These are phyloP conservation scores for Hiodon tergisus DNA, from an alignment of 2,113 vertebrate genomes.

Conservation along the genomic window DNA sequence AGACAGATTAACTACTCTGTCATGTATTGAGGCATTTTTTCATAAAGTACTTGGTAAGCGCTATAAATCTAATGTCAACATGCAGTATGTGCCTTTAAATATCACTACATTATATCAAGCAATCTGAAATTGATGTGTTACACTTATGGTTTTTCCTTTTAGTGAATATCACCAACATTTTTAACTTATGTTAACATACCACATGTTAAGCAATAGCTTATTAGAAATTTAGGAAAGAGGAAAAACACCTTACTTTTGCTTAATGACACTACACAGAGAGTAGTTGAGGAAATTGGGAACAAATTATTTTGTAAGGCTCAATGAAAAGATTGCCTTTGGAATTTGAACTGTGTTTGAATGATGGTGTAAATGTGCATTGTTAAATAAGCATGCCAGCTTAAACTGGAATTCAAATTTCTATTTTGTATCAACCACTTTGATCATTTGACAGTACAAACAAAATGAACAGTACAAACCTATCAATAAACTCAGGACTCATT, in stretches of 20 bases:
- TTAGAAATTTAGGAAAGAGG: background rate
- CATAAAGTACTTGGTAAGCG: background rate
- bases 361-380: no score
- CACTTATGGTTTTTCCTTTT: background rate
- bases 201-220: background rate
- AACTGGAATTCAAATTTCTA: no score
- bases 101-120: background rate
- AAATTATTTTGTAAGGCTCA: no score
- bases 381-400: background rate
- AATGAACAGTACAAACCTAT: constrained; percentile 43
- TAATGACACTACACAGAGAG: background rate
- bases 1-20: background rate
- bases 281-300: no score
- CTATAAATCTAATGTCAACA: background rate
- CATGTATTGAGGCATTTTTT: background rate
- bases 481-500: constrained; percentile 58
- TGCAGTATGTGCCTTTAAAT: no score
- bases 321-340: background rate
- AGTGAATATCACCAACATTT: no score
- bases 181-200: background rate
- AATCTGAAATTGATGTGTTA: background rate
- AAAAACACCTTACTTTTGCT: background rate
- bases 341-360: background rate
- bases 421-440: no score
- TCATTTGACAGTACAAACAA: background rate